Evolutionary conservation across 1,140 invertebrate species (phyloP).

Genomic region (Tetranychus cinnabarinus): DNA sequence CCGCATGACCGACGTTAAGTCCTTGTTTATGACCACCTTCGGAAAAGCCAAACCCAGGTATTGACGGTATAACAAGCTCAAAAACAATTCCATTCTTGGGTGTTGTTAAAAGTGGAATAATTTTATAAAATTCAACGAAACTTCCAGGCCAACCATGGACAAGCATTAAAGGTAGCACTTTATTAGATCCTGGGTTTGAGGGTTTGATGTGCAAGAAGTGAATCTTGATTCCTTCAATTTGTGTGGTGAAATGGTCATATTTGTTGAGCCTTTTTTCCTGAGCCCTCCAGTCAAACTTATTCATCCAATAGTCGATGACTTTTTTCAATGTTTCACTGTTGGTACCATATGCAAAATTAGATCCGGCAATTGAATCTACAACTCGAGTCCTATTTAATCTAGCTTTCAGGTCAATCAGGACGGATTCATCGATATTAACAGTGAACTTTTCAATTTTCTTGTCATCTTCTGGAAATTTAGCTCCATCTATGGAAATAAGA

Average conservation of each 20-base stretch:
- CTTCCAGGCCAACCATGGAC: constrained; percentile 67
- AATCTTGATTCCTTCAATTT: constrained; percentile 41
- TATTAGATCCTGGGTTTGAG: constrained; percentile 6
- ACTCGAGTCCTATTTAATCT: constrained; percentile 4
- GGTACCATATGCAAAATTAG: constrained; percentile 49
- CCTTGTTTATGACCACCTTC: constrained; percentile 31
- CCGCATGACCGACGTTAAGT: constrained; percentile 30
- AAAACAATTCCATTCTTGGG: constrained; percentile 35
- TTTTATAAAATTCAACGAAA: constrained; percentile 56
- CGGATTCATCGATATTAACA: constrained; percentile 6
- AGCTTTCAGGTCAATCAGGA: constrained; percentile 7
- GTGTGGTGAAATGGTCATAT: constrained; percentile 17
- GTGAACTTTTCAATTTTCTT: constrained; percentile 5
- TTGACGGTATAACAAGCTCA: constrained; percentile 49
- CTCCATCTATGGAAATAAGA: not conserved
- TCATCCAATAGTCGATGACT: constrained; percentile 43
- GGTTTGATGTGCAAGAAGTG: constrained; percentile 30
- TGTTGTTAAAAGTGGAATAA: constrained; percentile 38
- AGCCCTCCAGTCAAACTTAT: constrained; percentile 45
- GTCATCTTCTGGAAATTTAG: constrained; percentile 1
- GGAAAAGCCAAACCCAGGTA: constrained; percentile 66
- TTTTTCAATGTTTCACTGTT: constrained; percentile 40
- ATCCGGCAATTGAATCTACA: constrained; percentile 29
- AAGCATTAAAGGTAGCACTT: constrained; percentile 1
- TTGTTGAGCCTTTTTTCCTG: constrained; percentile 35